A percentile compares a stretch with the other conserved stretches of the same genome.
Conservation (phyloP, 2,888 invertebrate genomes). For the Ochropleura plecta region DNA sequence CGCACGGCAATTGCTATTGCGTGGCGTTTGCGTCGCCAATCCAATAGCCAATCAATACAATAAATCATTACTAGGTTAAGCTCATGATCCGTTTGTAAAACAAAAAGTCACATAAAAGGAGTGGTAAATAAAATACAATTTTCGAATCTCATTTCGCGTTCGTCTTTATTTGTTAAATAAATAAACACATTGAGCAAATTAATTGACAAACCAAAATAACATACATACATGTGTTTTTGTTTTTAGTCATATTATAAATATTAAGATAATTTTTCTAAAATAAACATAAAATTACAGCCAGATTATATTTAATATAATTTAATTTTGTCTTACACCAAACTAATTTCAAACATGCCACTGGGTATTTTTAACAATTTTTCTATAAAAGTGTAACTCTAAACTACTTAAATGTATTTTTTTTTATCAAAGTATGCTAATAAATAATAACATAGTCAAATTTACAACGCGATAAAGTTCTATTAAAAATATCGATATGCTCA, state of each 20-base stretch:
- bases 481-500: constrained; percentile 29
- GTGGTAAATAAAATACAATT: constrained; percentile 45
- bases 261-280: constrained; percentile 17
- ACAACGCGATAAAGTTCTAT: constrained; percentile 12
- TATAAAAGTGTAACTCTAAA: constrained; percentile 53
- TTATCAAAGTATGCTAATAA: constrained; percentile 25
- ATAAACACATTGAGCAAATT: constrained; percentile 67
- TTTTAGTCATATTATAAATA: constrained; percentile 21
- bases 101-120: not conserved
- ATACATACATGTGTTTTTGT: not conserved
- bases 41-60: too few species aligned
- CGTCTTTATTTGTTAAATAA: constrained; percentile 60
- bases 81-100: not conserved
- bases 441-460: constrained; percentile 12
- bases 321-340: constrained; percentile 16
- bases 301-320: constrained; percentile 6
- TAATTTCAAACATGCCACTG: constrained; percentile 20
- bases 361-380: constrained; percentile 20
- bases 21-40: too few species aligned
- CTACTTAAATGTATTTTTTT: constrained; percentile 33
- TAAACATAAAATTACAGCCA: constrained; percentile 47
- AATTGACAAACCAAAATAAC: constrained; percentile 44
- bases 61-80: not conserved
- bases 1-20: too few species aligned
- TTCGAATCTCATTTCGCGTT: constrained; percentile 44